Base-by-base conservation (phyloP, 2,113 vertebrate species). In the Poicephalus meyeri region DNA sequence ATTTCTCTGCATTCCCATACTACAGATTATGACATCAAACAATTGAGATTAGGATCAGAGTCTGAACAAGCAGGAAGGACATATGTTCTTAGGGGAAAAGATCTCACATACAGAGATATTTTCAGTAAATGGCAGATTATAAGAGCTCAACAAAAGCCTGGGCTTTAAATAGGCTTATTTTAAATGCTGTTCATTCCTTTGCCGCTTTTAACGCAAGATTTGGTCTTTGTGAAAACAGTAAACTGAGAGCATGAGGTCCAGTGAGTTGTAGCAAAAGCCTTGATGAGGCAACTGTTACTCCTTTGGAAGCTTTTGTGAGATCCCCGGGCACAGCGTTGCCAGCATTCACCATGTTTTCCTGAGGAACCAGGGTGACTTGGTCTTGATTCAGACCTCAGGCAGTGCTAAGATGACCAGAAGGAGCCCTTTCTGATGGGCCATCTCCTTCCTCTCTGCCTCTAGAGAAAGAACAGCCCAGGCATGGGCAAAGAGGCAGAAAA, bases 1-100 rank as follows among this genome's bases (percentile, higher is more conserved):
- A 61, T 86, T 96, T 92, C 56, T 84, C 73, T 88, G 39, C 70
- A 76, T 96, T 97, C 95, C 83, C 91, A 91, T 89, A 91, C 52
- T 89, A 65, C 80, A 96, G 92, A 91, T 96, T 94, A 95, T 86
- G 80, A 93, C 96, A 96, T 95, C 95, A 96, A 96, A 96, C 47
- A 92, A 79, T 49, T 65, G 69, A 95, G 92, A 96, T 97, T 96
- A 96, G 65, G 64, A 96, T 96, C 92, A 81, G 95, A 94, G 37
- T 81, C 83, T 89, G 91, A 95, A 85, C 56, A 90, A 94, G 95
- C 86, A 96, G 83, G 88, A 97, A 96, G 83, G 88, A 92, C 92
- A 91, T 86, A 84, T 91, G 90, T 96, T 96, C 73, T 94, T 95
- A 76, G 70, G 86, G 64, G 52, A 61, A 93, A 93, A 92, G 86